Percentiles rank a stretch among this genome's conserved stretches.
phyloP scores from a whole-genome alignment of 2,797 vertebrate genomes.

The Leucoraja ocellata region DNA sequence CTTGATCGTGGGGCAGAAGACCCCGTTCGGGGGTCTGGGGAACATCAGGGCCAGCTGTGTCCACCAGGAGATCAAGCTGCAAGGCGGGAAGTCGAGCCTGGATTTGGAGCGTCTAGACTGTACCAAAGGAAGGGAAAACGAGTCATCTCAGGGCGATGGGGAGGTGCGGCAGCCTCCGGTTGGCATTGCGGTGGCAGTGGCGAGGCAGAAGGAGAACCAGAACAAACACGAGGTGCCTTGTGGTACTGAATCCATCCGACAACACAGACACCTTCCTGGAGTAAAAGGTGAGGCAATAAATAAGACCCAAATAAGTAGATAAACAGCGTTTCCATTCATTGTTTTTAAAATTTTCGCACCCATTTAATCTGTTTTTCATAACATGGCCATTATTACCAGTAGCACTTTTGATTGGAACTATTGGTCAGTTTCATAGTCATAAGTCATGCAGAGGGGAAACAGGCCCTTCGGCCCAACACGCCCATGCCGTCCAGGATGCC shows the following conservation, averaged over 20 bases:
- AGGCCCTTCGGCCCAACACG: no score
- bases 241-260: constrained; percentile 58
- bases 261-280: constrained; percentile 55
- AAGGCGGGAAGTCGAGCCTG: constrained; percentile 63
- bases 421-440: not conserved
- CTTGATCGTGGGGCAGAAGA: constrained; percentile 70
- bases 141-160: constrained; percentile 66
- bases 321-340: not conserved
- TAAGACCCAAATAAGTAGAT: not conserved
- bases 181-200: constrained; percentile 87
- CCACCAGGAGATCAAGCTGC: constrained; percentile 69
- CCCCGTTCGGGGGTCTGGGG: constrained; percentile 75
- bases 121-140: constrained; percentile 68
- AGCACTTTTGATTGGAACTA: not conserved
- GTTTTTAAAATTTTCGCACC: not conserved
- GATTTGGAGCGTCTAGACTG: constrained; percentile 79
- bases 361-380: not conserved
- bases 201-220: constrained; percentile 78
- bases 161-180: constrained; percentile 91
- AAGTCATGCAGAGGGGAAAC: no score
- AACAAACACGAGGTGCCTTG: constrained; percentile 65
- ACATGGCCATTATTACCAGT: not conserved
- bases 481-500: no score
- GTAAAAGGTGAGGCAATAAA: constrained; percentile 55
- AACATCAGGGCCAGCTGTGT: constrained; percentile 77